Evolutionary conservation across 1,140 invertebrate species (phyloP).

Genomic region (Vanessa tameamea): DNA sequence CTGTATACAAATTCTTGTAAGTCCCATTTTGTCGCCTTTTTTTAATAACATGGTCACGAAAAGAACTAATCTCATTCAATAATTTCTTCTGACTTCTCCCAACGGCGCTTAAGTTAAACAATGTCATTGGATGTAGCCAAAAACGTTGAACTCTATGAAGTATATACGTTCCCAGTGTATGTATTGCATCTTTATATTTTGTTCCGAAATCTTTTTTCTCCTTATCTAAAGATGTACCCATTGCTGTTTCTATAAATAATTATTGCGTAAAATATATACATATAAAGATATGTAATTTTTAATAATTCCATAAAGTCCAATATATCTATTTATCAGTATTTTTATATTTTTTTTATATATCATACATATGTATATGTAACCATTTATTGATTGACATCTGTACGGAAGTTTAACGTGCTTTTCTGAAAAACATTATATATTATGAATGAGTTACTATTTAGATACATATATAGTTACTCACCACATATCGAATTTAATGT

Average conservation of each 20-base stretch:
- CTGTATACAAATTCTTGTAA: conserved; percentile 4
- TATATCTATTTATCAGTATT: too few species aligned
- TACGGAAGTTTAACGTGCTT: too few species aligned
- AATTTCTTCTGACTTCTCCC: conserved; percentile 36
- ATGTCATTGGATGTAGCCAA: conserved; percentile 49
- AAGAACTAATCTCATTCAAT: conserved; percentile 32
- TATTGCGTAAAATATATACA: too few species aligned
- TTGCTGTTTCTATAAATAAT: conserved; percentile 62
- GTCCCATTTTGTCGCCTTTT: conserved; percentile 18
- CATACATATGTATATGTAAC: too few species aligned
- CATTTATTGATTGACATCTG: too few species aligned
- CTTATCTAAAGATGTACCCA: conserved; percentile 72
- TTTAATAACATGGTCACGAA: conserved; percentile 34
- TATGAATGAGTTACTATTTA: too few species aligned
- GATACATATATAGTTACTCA: conserved; percentile 28
- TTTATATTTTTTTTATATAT: too few species aligned
- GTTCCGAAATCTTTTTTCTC: conserved; percentile 49
- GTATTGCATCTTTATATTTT: conserved; percentile 66
- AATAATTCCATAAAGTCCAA: too few species aligned
- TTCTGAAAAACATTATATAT: too few species aligned
- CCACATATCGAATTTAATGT: conserved; percentile 52
- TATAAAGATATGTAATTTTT: too few species aligned
- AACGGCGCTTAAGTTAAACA: background rate
- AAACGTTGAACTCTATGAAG: conserved; percentile 59
- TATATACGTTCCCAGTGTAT: conserved; percentile 61